Evolutionary conservation across 2,888 invertebrate genomes (phyloP), one percentile per base, ranked within the genome.

Genomic region (Podabrus alpinus): DNA sequence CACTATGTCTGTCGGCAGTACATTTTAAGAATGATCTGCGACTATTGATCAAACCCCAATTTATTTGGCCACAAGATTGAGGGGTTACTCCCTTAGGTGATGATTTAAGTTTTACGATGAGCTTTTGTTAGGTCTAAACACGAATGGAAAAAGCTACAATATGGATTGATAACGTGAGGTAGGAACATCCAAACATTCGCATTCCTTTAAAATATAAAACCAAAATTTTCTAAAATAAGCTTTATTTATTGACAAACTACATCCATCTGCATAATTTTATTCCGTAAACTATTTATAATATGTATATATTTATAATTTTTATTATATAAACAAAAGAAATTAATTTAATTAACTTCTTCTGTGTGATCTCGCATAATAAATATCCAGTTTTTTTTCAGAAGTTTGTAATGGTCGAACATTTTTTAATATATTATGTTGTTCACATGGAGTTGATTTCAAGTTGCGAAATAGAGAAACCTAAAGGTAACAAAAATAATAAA

Each of bases 371-470:
- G 86, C 87, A 75, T 82, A 87, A 21, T 86, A 83, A 25, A 87
- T 81, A 71, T 86, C 85, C 60, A 86, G 75, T 79, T 86, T 86
- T 73, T 84, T 85, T 16, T 84, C 82, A 2, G 85, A 84, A 13
- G 82, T 83, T 79, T 87, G 87, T 15, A 87, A 77, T 21, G 87
- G 87, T 67, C 87, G 77, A 9, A 86, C 86, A 77, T 87, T 87
- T 72, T 86, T 86, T n/a, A 82, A 76, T 66, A 87, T 87, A 62
- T 85, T 86, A 77, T 86, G 83, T 75, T 84, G 81, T 74, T 86
- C 87, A 74, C 86, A 87, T 5, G 84, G 84, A 0, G 86, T 86
- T 13, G 86, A 86, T 76, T 87, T 86, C 79, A 87, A 81, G 45
- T 82, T 84, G 17, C 87, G 81, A 78, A 87, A 87, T 68, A 82